These are phyloP conservation scores for Cyclargus thomasi DNA, from an alignment of 1,140 invertebrate species.

Conservation along the genomic window DNA sequence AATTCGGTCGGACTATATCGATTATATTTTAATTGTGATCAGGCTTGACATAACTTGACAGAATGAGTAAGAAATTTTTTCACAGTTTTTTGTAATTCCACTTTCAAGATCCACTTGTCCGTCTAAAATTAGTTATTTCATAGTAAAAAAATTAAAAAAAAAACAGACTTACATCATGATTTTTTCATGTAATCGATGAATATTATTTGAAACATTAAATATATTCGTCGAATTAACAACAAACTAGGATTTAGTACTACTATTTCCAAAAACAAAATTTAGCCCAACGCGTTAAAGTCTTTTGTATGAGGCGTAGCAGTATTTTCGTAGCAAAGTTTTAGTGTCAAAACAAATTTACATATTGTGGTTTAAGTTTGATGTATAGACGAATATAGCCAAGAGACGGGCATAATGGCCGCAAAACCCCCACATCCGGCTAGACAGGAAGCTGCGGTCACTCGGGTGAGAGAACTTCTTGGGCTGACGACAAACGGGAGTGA, in stretches of 20 bases:
- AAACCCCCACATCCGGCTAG: background rate
- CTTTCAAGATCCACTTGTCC: too few species aligned
- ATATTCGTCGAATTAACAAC: background rate
- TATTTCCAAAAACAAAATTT: background rate
- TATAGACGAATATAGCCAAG: background rate
- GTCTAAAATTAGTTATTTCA: too few species aligned
- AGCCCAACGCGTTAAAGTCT: slow-evolving; percentile 30
- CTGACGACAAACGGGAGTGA: background rate
- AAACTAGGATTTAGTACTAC: background rate
- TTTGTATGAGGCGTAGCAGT: slow-evolving; percentile 20
- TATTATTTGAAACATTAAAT: too few species aligned
- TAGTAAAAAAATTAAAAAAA: too few species aligned
- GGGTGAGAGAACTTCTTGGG: background rate
- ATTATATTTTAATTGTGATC: too few species aligned
- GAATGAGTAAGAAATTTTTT: too few species aligned
- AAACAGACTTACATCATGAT: too few species aligned
- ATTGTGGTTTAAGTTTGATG: background rate
- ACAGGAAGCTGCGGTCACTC: background rate
- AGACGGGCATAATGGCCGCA: background rate
- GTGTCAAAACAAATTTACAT: background rate
- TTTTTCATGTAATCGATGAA: too few species aligned
- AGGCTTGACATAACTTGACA: too few species aligned
- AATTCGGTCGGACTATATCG: too few species aligned
- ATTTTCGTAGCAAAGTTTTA: background rate
- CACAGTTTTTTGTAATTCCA: too few species aligned